A percentile compares a stretch with the other conserved stretches of the same genome.
phyloP scores from a whole-genome alignment of 2,113 vertebrate genomes.

The Larimichthys crocea region DNA sequence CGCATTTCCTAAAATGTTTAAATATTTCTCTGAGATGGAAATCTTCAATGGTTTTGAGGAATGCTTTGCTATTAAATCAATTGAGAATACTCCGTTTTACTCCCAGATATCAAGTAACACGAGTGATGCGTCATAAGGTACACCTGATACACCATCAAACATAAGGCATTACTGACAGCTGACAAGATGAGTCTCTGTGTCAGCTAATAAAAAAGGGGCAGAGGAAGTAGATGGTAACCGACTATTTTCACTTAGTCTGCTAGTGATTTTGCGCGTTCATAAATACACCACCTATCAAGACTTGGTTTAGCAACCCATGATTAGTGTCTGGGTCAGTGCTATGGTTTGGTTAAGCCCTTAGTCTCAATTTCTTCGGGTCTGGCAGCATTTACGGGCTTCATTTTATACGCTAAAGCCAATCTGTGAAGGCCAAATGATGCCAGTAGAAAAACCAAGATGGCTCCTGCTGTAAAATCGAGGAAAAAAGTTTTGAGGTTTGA shows the following conservation, averaged over 20 bases:
- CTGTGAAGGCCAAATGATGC: conserved; percentile 32
- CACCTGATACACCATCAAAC: conserved; percentile 15
- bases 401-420: conserved; percentile 58
- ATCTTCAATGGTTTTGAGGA: conserved; percentile 1
- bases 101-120: not conserved
- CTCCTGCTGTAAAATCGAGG: conserved; percentile 45
- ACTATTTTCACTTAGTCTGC: conserved; percentile 36
- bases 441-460: conserved; percentile 54
- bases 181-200: conserved; percentile 15
- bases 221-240: conserved; percentile 16
- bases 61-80: not conserved
- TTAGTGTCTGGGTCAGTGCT: conserved; percentile 60
- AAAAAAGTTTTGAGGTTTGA: conserved; percentile 61
- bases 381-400: conserved; percentile 55
- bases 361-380: conserved; percentile 55
- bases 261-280: conserved; percentile 58
- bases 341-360: conserved; percentile 58
- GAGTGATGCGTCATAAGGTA: not conserved
- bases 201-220: conserved; percentile 2
- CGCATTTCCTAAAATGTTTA: not conserved
- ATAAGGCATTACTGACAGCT: not conserved
- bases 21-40: not conserved
- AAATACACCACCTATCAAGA: conserved; percentile 57
- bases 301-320: conserved; percentile 61
- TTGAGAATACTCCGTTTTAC: not conserved